These are phyloP conservation scores for Anabas testudineus DNA, from an alignment of 2,797 vertebrate genomes.

Conservation along the genomic window DNA sequence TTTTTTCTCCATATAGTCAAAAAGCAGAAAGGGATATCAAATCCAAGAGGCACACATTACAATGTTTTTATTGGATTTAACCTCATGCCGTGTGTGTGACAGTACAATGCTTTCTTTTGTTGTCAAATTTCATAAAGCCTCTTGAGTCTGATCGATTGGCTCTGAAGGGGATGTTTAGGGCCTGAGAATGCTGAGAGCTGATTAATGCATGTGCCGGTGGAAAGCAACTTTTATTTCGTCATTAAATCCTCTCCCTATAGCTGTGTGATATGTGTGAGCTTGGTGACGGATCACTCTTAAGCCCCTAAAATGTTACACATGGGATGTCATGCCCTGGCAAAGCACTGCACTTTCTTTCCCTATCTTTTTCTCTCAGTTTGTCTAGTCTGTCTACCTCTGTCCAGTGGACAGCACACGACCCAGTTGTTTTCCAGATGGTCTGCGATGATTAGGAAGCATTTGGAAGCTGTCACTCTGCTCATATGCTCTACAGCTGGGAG, in stretches of 20 bases:
- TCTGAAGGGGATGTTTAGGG: constrained; percentile 7
- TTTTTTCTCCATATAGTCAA: background rate
- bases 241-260: constrained; percentile 21
- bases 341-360: constrained; percentile 12
- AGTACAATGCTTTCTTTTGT: constrained; percentile 18
- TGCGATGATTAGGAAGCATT: constrained; percentile 71
- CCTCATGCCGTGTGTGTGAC: constrained; percentile 2
- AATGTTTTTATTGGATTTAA: constrained; percentile 22
- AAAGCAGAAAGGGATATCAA: background rate
- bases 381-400: constrained; percentile 54
- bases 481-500: constrained; percentile 75
- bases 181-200: background rate
- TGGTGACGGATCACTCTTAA: constrained; percentile 29
- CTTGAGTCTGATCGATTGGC: background rate
- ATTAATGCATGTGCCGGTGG: background rate
- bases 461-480: constrained; percentile 71
- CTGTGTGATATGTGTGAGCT: constrained; percentile 28
- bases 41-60: background rate
- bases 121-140: constrained; percentile 24
- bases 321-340: constrained; percentile 23
- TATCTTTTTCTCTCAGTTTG: constrained; percentile 25
- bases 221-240: constrained; percentile 22
- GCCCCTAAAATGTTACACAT: constrained; percentile 35
- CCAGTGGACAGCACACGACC: constrained; percentile 56
- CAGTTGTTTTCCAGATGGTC: constrained; percentile 80